Base-by-base conservation (phyloP, 2,888 invertebrate genomes). In the Cremastinae sp. region DNA sequence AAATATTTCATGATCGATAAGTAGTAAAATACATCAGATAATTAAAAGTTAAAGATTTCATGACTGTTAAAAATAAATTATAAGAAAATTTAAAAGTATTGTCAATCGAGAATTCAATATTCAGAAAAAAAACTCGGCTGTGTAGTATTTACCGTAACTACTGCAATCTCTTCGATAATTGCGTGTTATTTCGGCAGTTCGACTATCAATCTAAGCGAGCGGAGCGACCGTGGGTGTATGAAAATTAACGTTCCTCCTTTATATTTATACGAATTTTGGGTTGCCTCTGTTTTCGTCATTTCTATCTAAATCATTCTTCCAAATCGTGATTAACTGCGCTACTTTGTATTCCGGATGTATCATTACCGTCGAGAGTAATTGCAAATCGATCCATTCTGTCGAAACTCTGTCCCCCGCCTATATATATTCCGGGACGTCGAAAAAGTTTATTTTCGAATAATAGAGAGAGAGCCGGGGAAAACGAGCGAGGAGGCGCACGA, bases 371-470 rank as follows among this genome's bases (percentile, higher is more conserved):
- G 55, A 68, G 55, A 68, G 71, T 75, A 72, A 75, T 75, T 72
- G 71, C 75, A 22, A 75, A 72, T 72, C 75, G 75, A 75, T 72
- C 58, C 71, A 68, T 75, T 62, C 71, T 75, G 75, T 75, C 66
- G 71, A 66, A 71, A 49, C 43, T 75, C 49, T 5, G 41, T 8
- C 12, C 41, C 20, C 55, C 39, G 37, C 49, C 9, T 55, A 9
- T 45, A 47, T 59, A 9, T 45, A 47, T 59, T 41, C 39, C 28
- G 14, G 35, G 55, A 55, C 47, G 41, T 37, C 49, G 49, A 45
- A 61, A 51, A 58, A 49, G 39, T 61, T 49, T 53, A 53, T 59
- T 68, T 49, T 41, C 45, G 41, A 35, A 62, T 22, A 68, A 71
- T 61, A 62, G 41, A 75, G 22, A 59, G 55, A 41, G 43, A 8